Evolutionary conservation across 2,113 vertebrate genomes (phyloP), one percentile per base, ranked within the genome.

Genomic region (Thalassarche chlororhynchos): DNA sequence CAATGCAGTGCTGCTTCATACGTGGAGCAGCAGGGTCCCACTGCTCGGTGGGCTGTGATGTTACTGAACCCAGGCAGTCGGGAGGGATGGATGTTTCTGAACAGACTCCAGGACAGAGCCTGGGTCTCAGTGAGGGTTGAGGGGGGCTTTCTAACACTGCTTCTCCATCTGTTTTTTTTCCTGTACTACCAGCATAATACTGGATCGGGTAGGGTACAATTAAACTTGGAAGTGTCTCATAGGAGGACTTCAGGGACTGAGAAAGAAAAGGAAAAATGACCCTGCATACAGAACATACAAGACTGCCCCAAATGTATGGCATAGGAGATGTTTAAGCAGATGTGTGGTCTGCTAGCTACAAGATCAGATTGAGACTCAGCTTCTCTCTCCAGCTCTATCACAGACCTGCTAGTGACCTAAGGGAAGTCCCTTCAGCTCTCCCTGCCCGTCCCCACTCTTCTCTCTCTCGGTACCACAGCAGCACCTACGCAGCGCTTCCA

Each of bases 401-500:
- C 51, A 82, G 78, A 58, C 32, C 40, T 87, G 34, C 38, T 12
- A 34, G 71, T 32, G 40, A 89, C 20, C 47, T 46, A 54, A 47
- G 68, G 54, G 17, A 84, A 57, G n/a, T 36, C 26, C n/a, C 58
- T 32, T 60, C 61, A 44, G 51, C 40, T 58, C 57, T 47, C 44
- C 34, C 11, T 18, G 32, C 42, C 65, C 2, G 2, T 49, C 26
- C 64, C 32, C 26, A 5, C 64, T 62, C 26, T 61, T 8, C 34
- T 36, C 46, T 70, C 36, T 49, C 54, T 46, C 1, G 1, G 44
- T 47, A 66, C 32, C 47, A 44, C 24, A 58, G 62, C 44, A 84
- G 72, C 82, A 89, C 28, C 36, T 29, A 26, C 0, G 0, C n/a
- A 61, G 42, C 0, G 0, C 71, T 77, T 69, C 49, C 72, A 66